Base-by-base conservation (phyloP, 2,113 vertebrate genomes). In the Capreolus pygargus region DNA sequence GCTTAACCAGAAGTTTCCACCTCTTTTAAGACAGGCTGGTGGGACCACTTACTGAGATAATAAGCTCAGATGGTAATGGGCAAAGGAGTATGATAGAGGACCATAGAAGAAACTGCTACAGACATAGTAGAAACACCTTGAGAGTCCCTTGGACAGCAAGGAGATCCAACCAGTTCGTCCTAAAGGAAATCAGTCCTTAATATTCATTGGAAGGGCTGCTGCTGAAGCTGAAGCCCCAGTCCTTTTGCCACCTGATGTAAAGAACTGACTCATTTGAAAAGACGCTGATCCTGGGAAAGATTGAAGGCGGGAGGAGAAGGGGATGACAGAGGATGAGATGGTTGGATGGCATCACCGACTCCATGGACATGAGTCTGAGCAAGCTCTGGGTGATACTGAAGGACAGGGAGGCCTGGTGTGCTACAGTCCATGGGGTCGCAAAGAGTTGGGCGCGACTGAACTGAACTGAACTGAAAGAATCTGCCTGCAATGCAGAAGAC, bases 11-110 rank as follows among this genome's bases (percentile, higher is more conserved):
- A 27, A 25, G 88, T 70, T 10, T 70, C 1, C 11, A 0, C 86
- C 88, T 92, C 97, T 98, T 96, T 95, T 97, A 98, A 97, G 96
- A 96, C 81, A 97, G 89, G 61, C 89, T 43, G 36, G 33, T 87
- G 93, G 89, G 50, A 86, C 90, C 79, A 86, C 85, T 97, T 86
- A 50, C 90, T 92, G 33, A 95, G 81, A 84, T 36, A 50, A 92
- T 95, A 93, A 88, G 47, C 50, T 47, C 17, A 78, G 47, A 57
- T 23, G 74, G 87, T 91, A n/a, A 33, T 92, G 94, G 96, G 92
- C 86, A 89, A 92, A 78, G 15, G 30, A 47, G 0, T 52, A 92
- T 88, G 58, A 84, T 58, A 85, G 70, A 97, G 86, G 84, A 64
- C 13, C 1, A 2, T 60, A 27, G 87, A 91, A 96, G 96, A 74